These are phyloP conservation scores for Hipposideros larvatus DNA, from an alignment of 2,797 vertebrate genomes.

Conservation along the genomic window DNA sequence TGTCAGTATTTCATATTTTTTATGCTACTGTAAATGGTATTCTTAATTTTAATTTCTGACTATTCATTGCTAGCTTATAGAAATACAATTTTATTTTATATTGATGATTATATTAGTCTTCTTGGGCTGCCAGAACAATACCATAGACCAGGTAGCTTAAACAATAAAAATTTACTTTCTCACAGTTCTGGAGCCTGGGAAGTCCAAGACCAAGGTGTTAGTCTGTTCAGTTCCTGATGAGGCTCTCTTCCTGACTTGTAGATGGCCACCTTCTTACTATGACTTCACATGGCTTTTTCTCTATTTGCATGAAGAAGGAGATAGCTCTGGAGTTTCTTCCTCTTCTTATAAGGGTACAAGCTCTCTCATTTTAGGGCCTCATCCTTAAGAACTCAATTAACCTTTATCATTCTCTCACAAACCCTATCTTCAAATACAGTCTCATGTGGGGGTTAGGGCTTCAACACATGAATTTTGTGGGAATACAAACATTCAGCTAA, in stretches of 20 bases:
- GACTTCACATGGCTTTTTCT: too few relatives aligned
- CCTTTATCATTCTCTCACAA: not conserved
- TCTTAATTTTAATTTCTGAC: not conserved
- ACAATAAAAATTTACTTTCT: too few relatives aligned
- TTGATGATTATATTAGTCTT: not conserved
- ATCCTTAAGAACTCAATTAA: not conserved
- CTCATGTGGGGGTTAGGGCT: not conserved
- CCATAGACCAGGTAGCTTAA: too few relatives aligned
- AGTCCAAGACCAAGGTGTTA: too few relatives aligned
- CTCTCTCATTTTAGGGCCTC: not conserved
- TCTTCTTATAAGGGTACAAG: not conserved
- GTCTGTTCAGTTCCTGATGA: too few relatives aligned
- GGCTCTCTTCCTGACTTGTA: too few relatives aligned
- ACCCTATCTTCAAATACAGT: not conserved
- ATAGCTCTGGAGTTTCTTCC: not conserved
- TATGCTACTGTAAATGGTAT: not conserved
- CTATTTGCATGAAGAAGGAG: not conserved
- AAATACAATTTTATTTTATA: not conserved
- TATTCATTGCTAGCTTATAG: not conserved
- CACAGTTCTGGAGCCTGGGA: too few relatives aligned
- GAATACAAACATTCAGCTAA: not conserved
- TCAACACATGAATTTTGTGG: not conserved
- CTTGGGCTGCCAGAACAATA: too few relatives aligned
- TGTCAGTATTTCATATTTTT: slow-evolving; percentile 11
- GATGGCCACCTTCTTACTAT: too few relatives aligned